Conservation (phyloP, 2,113 vertebrate genomes). For the Platycercus adscitus region DNA sequence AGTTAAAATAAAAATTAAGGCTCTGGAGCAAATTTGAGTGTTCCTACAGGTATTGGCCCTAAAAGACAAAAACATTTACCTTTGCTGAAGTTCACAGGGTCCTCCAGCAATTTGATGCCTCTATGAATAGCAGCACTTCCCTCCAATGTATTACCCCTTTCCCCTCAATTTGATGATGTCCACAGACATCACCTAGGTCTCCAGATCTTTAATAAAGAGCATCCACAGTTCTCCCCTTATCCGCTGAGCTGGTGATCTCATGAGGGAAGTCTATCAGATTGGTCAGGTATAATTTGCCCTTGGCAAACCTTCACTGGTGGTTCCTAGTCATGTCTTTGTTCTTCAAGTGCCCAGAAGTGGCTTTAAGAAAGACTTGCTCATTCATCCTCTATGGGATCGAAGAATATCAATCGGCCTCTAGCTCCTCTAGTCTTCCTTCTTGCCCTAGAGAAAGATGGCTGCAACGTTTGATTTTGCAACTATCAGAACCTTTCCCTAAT, state of each 20-base stretch:
- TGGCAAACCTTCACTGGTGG: rapidly evolving
- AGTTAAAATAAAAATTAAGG: background rate
- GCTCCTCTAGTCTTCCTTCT: rapidly evolving
- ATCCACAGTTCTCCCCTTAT: background rate
- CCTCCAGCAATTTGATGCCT: background rate
- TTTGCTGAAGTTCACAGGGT: background rate
- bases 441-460: background rate
- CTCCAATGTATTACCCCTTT: background rate
- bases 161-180: background rate
- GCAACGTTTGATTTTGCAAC: background rate
- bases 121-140: background rate
- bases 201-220: background rate
- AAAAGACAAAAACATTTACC: background rate
- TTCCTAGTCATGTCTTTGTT: background rate
- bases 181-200: background rate
- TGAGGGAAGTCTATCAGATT: background rate
- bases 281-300: background rate
- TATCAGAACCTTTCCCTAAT: background rate
- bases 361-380: background rate
- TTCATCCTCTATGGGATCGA: background rate
- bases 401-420: background rate
- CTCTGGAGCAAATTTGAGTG: background rate
- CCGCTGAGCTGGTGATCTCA: background rate
- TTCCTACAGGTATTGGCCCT: background rate
- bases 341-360: background rate